Base-by-base conservation (phyloP, 2,888 invertebrate genomes). In the Dasypolia templi region DNA sequence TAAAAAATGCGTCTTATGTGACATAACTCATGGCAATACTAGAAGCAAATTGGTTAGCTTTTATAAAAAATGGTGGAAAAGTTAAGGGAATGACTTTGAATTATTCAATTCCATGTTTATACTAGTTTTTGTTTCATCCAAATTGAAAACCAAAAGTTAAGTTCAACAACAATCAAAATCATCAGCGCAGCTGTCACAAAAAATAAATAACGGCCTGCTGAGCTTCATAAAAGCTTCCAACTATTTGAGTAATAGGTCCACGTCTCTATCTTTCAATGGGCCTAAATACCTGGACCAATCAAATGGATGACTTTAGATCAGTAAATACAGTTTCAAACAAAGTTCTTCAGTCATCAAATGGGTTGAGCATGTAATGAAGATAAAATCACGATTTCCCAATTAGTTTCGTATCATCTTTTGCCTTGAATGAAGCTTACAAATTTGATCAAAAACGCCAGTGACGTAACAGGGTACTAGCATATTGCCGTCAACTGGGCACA, bases 281-380 rank as follows among this genome's bases (percentile, higher is more conserved):
- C 73, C 79, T 79, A 58, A 62, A 81, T 81, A 53, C 56, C 55
- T 46, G 14, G 14, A 22, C 35, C 56, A n/a, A 49, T 44, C 7
- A 59, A 78, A 64, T 55, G 14, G 49, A 46, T 49, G 62, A 51
- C n/a, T 72, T 65, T 42, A 35, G 42, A 72, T 56, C 6, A 32
- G 58, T 56, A 46, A 72, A 72, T 82, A 82, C 63, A 11, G 58
- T 39, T 64, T 2, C 7, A n/a, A 77, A 63, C 32, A 17, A 46
- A 64, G n/a, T 53, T 55, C 46, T 59, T 35, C 17, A 53, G 17
- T 46, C 19, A 49, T 26, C 42, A 22, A 66, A 53, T 42, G 17
- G 12, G 29, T 63, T n/a, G 7, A 51, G 4, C 46, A 39, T 61
- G 51, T 29, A 44, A 62, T 56, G 66, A 71, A 67, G n/a, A 58